Evolutionary conservation across 2,888 invertebrate genomes (phyloP).

Genomic region (Hartigia nigra): DNA sequence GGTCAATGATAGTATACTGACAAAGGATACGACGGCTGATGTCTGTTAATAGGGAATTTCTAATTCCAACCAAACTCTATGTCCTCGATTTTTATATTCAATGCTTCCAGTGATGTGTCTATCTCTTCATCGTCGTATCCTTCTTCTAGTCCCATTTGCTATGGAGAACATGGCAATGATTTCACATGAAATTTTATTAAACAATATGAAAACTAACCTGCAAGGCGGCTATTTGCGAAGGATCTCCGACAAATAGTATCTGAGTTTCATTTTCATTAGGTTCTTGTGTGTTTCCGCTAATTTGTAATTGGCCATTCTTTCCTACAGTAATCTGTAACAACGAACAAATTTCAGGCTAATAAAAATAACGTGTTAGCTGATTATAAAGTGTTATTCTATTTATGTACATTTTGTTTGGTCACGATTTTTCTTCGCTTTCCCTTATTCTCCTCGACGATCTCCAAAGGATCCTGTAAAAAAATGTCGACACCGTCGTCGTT

Average conservation of each 20-base stretch:
- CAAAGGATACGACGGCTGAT: not conserved
- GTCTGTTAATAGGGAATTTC: not conserved
- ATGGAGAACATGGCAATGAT: conserved; percentile 10
- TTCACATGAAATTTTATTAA: conserved; percentile 1
- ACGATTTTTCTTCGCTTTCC: conserved; percentile 26
- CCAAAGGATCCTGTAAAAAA: conserved; percentile 29
- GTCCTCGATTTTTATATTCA: conserved; percentile 58
- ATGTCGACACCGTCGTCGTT: conserved; percentile 64
- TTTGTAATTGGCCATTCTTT: conserved; percentile 47
- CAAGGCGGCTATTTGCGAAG: conserved; percentile 56
- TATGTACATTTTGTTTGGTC: conserved; percentile 9
- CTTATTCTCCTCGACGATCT: conserved; percentile 26
- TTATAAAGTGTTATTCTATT: not conserved
- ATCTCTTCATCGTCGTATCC: conserved; percentile 51
- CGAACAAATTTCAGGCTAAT: not conserved
- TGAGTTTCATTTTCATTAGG: conserved; percentile 54
- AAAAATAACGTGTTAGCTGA: not conserved
- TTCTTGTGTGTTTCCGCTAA: conserved; percentile 44
- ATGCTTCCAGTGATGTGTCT: conserved; percentile 54
- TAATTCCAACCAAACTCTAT: conserved; percentile 58
- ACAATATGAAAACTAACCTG: conserved; percentile 41
- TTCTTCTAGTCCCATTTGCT: conserved; percentile 56
- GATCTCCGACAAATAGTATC: conserved; percentile 55
- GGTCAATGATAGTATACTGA: not conserved
- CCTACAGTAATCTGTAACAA: conserved; percentile 33